A percentile compares a stretch with the other conserved stretches of the same genome.
Evolutionary conservation across 2,797 vertebrate species (phyloP).

Genomic region (Coluber constrictor): DNA sequence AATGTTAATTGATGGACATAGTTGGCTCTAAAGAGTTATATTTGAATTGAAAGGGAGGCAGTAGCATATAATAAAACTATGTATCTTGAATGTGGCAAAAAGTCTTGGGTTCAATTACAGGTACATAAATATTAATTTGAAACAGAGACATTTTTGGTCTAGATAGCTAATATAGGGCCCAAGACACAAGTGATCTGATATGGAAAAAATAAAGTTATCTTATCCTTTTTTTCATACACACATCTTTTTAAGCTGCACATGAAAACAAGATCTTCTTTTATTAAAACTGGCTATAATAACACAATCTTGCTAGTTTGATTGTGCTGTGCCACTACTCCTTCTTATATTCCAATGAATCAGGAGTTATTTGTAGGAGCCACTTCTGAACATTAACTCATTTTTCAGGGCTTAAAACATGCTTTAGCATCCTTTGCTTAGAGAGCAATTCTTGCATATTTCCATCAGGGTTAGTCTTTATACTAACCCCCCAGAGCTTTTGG

Average conservation of each 20-base stretch:
- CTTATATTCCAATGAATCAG: background rate
- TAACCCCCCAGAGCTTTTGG: too few species aligned
- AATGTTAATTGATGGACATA: background rate
- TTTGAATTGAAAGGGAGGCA: background rate
- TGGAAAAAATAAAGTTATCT: background rate
- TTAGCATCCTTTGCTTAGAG: background rate
- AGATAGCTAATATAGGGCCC: background rate
- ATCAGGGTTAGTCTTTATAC: background rate
- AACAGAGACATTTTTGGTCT: background rate
- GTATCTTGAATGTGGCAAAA: background rate
- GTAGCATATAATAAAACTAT: background rate
- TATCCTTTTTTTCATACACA: background rate
- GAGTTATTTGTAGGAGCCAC: background rate
- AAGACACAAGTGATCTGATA: background rate
- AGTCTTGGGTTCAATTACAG: background rate
- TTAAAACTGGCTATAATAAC: background rate
- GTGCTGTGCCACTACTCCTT: background rate
- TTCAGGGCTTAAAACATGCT: background rate
- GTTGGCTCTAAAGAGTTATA: background rate
- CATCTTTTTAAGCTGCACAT: background rate
- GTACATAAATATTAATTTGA: background rate
- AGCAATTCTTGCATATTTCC: background rate
- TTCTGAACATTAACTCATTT: background rate
- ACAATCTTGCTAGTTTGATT: background rate
- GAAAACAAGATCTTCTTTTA: background rate